These are phyloP conservation scores for Helicoverpa zea DNA, from an alignment of 1,140 invertebrate species.

Conservation along the genomic window DNA sequence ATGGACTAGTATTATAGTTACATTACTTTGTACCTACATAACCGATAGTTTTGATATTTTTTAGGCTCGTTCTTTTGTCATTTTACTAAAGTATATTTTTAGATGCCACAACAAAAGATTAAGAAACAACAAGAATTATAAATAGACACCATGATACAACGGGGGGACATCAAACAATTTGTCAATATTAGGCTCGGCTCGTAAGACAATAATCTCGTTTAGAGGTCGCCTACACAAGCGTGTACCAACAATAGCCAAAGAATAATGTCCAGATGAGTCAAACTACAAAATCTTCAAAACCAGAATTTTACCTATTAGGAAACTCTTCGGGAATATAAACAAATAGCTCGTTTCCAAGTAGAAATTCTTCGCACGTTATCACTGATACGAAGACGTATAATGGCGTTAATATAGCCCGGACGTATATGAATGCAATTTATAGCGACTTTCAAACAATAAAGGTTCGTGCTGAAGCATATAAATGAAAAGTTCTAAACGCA, in stretches of 20 bases:
- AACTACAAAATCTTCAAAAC: background rate
- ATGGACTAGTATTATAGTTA: too few species aligned
- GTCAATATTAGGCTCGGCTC: constrained; percentile 36
- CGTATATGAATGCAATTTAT: constrained; percentile 1
- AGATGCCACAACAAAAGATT: too few species aligned
- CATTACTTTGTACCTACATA: too few species aligned
- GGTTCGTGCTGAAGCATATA: constrained; percentile 29
- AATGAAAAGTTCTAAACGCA: constrained; percentile 25
- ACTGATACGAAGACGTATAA: background rate
- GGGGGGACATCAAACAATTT: constrained; percentile 36
- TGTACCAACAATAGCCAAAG: constrained; percentile 9
- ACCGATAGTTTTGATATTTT: too few species aligned
- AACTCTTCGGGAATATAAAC: background rate
- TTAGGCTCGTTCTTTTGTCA: too few species aligned
- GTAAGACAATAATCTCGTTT: constrained; percentile 46
- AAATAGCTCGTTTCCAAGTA: background rate
- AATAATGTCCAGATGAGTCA: constrained; percentile 3
- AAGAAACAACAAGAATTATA: too few species aligned
- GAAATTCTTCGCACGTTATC: constrained; percentile 1
- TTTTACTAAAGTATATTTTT: too few species aligned
- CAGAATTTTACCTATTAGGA: background rate
- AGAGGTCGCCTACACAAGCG: constrained; percentile 34
- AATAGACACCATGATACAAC: background rate
- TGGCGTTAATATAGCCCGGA: background rate
- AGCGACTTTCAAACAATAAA: constrained; percentile 8